A percentile compares a stretch with the other conserved stretches of the same genome.
Evolutionary conservation across 2,888 invertebrate species (phyloP).

Genomic region (Erannis defoliaria): DNA sequence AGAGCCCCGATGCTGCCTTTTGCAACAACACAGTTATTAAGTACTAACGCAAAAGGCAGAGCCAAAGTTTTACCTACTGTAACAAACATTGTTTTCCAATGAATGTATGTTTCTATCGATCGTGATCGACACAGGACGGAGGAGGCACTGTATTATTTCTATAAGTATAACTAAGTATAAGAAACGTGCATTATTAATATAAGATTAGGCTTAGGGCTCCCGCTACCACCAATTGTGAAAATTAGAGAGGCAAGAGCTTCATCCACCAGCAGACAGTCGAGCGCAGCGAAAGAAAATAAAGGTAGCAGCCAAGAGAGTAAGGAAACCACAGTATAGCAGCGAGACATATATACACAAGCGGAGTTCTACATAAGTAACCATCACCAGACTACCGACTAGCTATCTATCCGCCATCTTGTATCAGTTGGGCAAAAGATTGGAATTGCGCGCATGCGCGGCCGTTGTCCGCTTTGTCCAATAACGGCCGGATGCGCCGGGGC

Average conservation of each 20-base stretch:
- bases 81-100: no score
- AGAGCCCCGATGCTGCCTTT: no score
- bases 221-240: neutral
- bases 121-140: no score
- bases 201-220: neutral
- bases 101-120: no score
- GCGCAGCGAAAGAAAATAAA: neutral
- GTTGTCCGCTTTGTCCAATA: conserved; percentile 49
- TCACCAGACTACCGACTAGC: conserved; percentile 44
- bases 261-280: neutral
- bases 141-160: no score
- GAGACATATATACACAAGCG: conserved; percentile 5
- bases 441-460: conserved; percentile 42
- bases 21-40: no score
- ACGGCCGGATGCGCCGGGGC: conserved; percentile 46
- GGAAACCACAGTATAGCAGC: neutral
- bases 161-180: no score
- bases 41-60: no score
- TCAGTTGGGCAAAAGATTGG: conserved; percentile 43
- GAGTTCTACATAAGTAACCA: conserved; percentile 48
- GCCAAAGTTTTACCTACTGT: no score
- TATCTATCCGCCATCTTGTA: conserved; percentile 60
- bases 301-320: neutral
- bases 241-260: neutral
- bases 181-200: no score